Conservation (phyloP, 2,797 vertebrate genomes). For the Hemitrygon akajei region DNA sequence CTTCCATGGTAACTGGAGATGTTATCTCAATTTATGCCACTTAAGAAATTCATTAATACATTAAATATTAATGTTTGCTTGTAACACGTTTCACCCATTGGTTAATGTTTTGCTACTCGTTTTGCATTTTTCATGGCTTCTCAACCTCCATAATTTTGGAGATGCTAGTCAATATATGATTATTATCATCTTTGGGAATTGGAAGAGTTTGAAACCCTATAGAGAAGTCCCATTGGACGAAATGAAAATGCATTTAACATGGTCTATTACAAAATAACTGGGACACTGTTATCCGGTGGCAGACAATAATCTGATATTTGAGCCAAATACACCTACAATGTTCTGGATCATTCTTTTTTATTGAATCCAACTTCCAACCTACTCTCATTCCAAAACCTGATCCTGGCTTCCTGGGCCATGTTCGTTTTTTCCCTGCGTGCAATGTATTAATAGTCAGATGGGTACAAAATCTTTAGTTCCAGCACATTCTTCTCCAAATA, state of each 20-base stretch:
- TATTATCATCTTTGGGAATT: neutral
- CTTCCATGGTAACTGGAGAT: neutral
- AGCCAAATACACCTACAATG: neutral
- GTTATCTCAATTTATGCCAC: neutral
- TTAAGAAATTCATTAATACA: neutral
- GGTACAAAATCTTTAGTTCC: neutral
- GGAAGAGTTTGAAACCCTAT: neutral
- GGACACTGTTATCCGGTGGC: too few species aligned
- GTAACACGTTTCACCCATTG: neutral
- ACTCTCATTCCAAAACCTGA: neutral
- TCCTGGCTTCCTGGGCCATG: neutral
- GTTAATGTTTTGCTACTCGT: neutral
- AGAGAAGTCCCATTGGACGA: neutral
- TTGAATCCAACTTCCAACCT: neutral
- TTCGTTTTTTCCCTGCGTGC: neutral
- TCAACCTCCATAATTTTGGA: neutral
- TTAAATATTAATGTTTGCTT: neutral
- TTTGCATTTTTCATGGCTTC: neutral
- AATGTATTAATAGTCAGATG: neutral
- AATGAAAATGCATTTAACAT: neutral
- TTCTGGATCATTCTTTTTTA: neutral
- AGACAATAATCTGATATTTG: neutral
- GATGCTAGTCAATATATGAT: neutral
- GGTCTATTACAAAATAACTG: neutral
- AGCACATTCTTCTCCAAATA: neutral